Base-by-base conservation (phyloP, 2,797 vertebrate genomes). In the Mus spretus region DNA sequence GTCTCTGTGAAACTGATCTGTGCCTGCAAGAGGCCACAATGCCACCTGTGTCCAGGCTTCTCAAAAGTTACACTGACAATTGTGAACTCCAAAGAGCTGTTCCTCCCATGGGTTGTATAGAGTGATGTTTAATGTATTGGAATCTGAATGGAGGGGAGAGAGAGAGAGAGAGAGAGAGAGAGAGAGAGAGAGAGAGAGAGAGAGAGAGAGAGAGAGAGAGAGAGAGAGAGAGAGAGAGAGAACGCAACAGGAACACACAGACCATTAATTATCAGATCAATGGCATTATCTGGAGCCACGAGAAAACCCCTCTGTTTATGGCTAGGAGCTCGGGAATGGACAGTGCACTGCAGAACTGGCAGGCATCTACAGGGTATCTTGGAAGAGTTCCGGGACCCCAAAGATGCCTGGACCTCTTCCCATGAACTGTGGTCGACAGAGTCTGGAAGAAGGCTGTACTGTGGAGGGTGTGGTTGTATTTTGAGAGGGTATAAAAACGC, bases 261-360 rank as follows among this genome's bases (percentile, higher is more conserved):
- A 77, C 63, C 8, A 7, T 89, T n/a, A 67, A 75, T 85, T 47
- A 14, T 82, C n/a, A 92, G 40, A 86, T 4, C 4, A 59, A 81
- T 80, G 59, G 83, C 44, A 10, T 79, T 94, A 85, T 79, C 55
- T 28, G 91, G 47, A 55, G 8, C 47, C 47, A 47, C 91, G 91
- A 90, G 89, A 81, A 81, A 95, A 97, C 14, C n/a, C 50, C 47
- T 87, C 50, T 85, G 37, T 15, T 80, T 12, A 31, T 44, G 50
- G 6, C 13, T 75, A 75, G 96, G 9, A 91, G 37, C 61, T 57
- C 61, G 22, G 61, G 50, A 65, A 22, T 70, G 24, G 40, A 96
- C 28, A 59, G 63, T 72, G 74, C 31, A 80, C 28, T 11, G 74
- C 3, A 55, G 79, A 34, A 59, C 91, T 78, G 53, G 31, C 40